Evolutionary conservation across 2,797 vertebrate genomes (phyloP).

Genomic region (Potorous gilbertii): DNA sequence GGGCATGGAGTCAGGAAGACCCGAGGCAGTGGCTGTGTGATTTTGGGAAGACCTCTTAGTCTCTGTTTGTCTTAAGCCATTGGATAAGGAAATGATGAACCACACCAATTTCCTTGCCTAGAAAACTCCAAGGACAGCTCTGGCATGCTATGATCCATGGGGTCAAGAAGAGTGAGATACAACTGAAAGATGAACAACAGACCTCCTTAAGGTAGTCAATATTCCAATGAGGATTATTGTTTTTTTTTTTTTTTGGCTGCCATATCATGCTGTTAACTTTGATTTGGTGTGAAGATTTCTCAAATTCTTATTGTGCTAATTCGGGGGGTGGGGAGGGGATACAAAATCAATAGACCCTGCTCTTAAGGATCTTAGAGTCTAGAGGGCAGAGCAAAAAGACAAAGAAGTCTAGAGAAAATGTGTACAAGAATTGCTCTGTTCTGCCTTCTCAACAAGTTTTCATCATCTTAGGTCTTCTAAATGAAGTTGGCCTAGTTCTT

Average conservation of each 20-base stretch:
- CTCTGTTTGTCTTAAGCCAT: neutral
- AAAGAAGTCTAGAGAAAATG: neutral
- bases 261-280: neutral
- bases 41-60: neutral
- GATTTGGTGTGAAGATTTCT: neutral
- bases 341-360: neutral
- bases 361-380: neutral
- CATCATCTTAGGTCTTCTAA: rapidly evolving
- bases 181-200: neutral
- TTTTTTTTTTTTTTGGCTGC: too few species aligned
- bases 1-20: neutral
- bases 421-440: rapidly evolving
- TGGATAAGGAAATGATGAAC: neutral
- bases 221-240: neutral
- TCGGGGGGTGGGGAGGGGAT: neutral
- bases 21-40: neutral
- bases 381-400: neutral
- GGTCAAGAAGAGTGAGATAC: neutral
- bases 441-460: neutral
- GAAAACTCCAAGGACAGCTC: neutral
- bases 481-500: neutral
- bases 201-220: neutral
- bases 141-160: neutral
- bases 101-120: neutral
- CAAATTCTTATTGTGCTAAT: neutral